A percentile compares a stretch with the other conserved stretches of the same genome.
Evolutionary conservation across 2,113 vertebrate species (phyloP).

Genomic region (Columba janthina): DNA sequence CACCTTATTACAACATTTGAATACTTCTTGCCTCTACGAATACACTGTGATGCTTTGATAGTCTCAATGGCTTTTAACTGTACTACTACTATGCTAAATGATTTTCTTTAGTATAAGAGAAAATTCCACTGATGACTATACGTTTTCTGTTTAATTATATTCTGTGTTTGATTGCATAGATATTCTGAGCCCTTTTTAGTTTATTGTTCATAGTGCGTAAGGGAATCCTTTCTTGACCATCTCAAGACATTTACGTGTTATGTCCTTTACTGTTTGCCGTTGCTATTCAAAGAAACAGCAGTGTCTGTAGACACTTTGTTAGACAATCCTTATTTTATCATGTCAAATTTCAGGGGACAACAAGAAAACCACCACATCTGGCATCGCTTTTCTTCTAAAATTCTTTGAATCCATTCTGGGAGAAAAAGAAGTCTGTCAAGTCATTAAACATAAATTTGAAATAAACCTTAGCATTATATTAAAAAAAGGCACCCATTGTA

Average conservation of each 20-base stretch:
- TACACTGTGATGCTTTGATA: neutral
- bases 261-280: neutral
- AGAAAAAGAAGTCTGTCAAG: neutral
- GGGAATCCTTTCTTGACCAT: neutral
- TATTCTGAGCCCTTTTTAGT: neutral
- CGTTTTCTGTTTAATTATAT: conserved; percentile 36
- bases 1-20: conserved; percentile 50
- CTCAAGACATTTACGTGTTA: neutral
- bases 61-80: neutral
- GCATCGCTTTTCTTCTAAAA: neutral
- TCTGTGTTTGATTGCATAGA: neutral
- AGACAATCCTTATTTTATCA: neutral
- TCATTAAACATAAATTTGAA: neutral
- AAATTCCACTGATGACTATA: conserved; percentile 11
- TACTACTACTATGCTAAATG: neutral
- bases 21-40: conserved; percentile 1
- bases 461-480: neutral
- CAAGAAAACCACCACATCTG: neutral
- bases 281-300: neutral
- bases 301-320: neutral
- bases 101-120: neutral
- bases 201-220: neutral
- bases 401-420: neutral
- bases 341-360: neutral
- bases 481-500: neutral